A percentile compares a stretch with the other conserved stretches of the same genome.
Conservation (phyloP, 2,113 vertebrate species). For the Cichladusa arquata region DNA sequence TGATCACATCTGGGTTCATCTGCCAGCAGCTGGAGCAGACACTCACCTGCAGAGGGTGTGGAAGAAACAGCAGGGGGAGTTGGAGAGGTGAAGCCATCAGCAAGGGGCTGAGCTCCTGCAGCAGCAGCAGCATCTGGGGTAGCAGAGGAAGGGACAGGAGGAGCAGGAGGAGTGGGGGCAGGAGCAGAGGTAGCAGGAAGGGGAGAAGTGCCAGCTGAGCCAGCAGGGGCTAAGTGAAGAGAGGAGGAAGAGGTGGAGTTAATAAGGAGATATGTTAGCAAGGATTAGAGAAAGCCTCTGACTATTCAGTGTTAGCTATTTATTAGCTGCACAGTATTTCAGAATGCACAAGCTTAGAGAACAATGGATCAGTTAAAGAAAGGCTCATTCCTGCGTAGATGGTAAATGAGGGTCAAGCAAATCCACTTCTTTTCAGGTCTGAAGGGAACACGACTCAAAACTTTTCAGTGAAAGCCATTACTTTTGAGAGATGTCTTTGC, state of each 20-base stretch:
- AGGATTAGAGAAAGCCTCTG: conserved; percentile 68
- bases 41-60: conserved; percentile 91
- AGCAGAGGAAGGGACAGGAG: conserved; percentile 75
- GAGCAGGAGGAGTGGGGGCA: conserved; percentile 74
- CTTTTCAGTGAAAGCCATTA: conserved; percentile 34
- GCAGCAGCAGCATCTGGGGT: conserved; percentile 81
- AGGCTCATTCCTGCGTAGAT: conserved; percentile 14
- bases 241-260: conserved; percentile 77
- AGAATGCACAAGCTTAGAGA: conserved; percentile 17
- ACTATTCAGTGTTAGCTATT: conserved; percentile 63
- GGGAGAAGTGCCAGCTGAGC: conserved; percentile 83
- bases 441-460: not conserved
- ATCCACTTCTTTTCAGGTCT: not conserved
- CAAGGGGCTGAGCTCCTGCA: conserved; percentile 84
- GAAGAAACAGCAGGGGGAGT: conserved; percentile 90
- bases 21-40: conserved; percentile 31
- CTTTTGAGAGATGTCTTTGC: not conserved
- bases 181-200: conserved; percentile 78
- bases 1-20: not conserved
- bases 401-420: conserved; percentile 32
- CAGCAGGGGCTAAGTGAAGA: conserved; percentile 77
- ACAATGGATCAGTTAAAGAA: conserved; percentile 38
- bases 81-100: conserved; percentile 89
- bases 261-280: conserved; percentile 74
- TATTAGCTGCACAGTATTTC: conserved; percentile 38